These are phyloP conservation scores for Centrocercus urophasianus DNA, from an alignment of 2,113 vertebrate species.

Conservation along the genomic window DNA sequence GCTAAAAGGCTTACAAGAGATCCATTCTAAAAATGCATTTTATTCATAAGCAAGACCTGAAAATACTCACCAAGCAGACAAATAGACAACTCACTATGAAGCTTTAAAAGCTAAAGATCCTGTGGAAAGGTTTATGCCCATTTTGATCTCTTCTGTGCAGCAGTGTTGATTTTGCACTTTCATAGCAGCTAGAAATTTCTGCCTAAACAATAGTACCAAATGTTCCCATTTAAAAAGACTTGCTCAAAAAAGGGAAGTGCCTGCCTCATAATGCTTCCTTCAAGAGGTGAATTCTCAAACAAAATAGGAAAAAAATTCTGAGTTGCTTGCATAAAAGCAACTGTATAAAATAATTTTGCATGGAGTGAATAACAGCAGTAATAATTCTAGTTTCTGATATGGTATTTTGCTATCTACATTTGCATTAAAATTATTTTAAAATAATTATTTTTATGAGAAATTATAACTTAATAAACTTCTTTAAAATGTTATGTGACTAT, in stretches of 20 bases:
- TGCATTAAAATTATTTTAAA: neutral
- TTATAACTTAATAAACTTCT: neutral
- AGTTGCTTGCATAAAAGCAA: neutral
- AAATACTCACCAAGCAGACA: neutral
- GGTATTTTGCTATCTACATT: neutral
- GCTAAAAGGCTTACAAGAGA: neutral
- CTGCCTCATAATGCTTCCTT: neutral
- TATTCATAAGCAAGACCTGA: neutral
- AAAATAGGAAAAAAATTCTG: neutral
- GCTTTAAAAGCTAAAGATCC: neutral
- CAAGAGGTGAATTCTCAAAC: conserved; percentile 15
- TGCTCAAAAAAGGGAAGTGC: neutral
- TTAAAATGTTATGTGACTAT: neutral
- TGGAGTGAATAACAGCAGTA: neutral
- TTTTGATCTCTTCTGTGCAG: neutral
- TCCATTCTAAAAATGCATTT: neutral
- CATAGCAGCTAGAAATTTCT: neutral
- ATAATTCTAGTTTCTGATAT: neutral
- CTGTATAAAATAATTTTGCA: neutral
- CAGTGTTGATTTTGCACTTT: neutral
- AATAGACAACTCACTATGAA: neutral
- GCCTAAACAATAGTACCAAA: neutral
- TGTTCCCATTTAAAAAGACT: conserved; percentile 19
- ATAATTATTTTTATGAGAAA: neutral
- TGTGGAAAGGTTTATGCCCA: neutral